These are phyloP conservation scores for Mycalesis mineus DNA, from an alignment of 2,888 invertebrate genomes.

Conservation along the genomic window DNA sequence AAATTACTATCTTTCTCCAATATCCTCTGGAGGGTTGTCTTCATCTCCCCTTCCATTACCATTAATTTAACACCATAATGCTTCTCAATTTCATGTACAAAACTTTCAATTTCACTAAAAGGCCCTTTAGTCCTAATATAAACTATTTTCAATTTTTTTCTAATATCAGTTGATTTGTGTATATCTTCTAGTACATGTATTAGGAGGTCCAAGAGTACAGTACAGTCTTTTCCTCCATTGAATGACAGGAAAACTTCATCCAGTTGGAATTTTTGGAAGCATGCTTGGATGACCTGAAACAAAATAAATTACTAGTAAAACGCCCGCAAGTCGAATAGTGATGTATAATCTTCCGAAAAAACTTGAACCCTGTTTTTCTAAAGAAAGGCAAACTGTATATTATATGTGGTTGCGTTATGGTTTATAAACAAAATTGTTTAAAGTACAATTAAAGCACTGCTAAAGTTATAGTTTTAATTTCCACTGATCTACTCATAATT, in stretches of 20 bases:
- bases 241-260: slow-evolving; percentile 93
- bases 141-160: slow-evolving; percentile 81
- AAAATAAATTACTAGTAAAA: too few relatives aligned
- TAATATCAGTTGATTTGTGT: slow-evolving; percentile 47
- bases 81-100: slow-evolving; percentile 83
- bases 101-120: slow-evolving; percentile 91
- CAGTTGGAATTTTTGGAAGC: slow-evolving; percentile 80
- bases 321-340: too few relatives aligned
- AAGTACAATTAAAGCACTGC: too few relatives aligned
- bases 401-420: too few relatives aligned
- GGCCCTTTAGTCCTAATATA: slow-evolving; percentile 89
- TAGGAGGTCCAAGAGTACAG: slow-evolving; percentile 84
- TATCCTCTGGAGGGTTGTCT: slow-evolving; percentile 82
- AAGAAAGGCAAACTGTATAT: too few relatives aligned
- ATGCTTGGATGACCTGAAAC: slow-evolving; percentile 79
- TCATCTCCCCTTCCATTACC: slow-evolving; percentile 83
- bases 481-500: too few relatives aligned
- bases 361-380: too few relatives aligned
- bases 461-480: too few relatives aligned
- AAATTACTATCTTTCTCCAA: slow-evolving; percentile 78
- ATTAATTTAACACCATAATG: slow-evolving; percentile 87
- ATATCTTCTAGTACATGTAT: slow-evolving; percentile 50
- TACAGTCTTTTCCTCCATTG: slow-evolving; percentile 99
- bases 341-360: too few relatives aligned
- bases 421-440: too few relatives aligned